Conservation (phyloP, 2,888 invertebrate genomes). For the Graphium colonna region DNA sequence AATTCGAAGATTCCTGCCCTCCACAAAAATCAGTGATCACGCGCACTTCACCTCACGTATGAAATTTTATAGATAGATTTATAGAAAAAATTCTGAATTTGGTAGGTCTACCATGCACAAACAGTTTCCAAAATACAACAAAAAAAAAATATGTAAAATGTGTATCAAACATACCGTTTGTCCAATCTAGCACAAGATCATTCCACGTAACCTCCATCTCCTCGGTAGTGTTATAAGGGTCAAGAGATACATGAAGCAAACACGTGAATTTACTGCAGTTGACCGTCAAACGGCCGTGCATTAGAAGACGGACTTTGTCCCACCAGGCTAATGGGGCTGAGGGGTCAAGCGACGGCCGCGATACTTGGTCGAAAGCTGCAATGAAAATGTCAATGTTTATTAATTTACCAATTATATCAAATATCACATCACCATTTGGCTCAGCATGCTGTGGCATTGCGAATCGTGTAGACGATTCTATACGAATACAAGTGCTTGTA, state of each 20-base stretch:
- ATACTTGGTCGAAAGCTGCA: slow-evolving; percentile 92
- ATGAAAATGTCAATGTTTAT: too few species aligned
- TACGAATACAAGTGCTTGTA: too few species aligned
- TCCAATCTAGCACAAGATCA: slow-evolving; percentile 96
- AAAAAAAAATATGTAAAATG: too few species aligned
- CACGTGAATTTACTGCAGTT: slow-evolving; percentile 93
- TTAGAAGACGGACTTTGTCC: slow-evolving; percentile 95
- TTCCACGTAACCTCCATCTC: slow-evolving; percentile 99
- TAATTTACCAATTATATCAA: neutral
- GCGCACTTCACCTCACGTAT: too few species aligned
- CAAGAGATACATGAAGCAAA: slow-evolving; percentile 95
- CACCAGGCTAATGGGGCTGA: slow-evolving; percentile 97
- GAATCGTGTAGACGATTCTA: too few species aligned
- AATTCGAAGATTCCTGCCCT: too few species aligned
- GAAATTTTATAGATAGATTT: too few species aligned
- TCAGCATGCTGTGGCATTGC: too few species aligned
- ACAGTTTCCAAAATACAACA: too few species aligned
- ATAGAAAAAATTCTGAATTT: too few species aligned
- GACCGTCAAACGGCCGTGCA: slow-evolving; percentile 96
- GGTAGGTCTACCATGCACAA: too few species aligned
- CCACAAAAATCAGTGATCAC: too few species aligned
- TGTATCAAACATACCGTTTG: slow-evolving; percentile 86
- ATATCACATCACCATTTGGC: neutral
- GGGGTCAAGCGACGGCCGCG: slow-evolving; percentile 93
- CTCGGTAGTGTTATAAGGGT: slow-evolving; percentile 99